phyloP scores from a whole-genome alignment of 2,797 vertebrate genomes.

The Fringilla coelebs region DNA sequence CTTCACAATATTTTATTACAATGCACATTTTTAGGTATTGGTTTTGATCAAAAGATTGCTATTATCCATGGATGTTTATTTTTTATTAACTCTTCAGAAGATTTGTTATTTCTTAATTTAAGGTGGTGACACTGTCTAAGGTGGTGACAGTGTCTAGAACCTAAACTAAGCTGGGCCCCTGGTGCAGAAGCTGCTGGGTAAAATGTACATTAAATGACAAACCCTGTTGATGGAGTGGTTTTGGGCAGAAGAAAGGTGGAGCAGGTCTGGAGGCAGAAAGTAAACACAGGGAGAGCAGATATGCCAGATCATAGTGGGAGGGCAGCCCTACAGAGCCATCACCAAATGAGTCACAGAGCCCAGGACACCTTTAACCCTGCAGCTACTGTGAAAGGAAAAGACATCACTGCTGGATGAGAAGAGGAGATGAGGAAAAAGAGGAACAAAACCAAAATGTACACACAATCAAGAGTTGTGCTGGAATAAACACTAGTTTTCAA shows the following conservation, averaged over 20 bases:
- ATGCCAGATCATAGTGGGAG: not conserved
- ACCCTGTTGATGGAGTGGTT: not conserved
- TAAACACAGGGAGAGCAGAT: not conserved
- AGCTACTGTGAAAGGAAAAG: not conserved
- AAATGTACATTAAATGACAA: not conserved
- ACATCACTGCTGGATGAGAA: not conserved
- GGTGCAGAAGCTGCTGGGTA: not conserved
- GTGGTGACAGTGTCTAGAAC: not conserved
- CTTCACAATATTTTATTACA: not conserved
- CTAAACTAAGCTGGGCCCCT: not conserved
- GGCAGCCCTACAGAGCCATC: not conserved
- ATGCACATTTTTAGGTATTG: not conserved
- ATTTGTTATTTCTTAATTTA: not conserved
- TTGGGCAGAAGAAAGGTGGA: not conserved
- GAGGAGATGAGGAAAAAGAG: not conserved
- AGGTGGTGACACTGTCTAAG: fast-evolving
- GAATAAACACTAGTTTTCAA: not conserved
- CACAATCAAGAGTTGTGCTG: not conserved
- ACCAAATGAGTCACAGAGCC: not conserved
- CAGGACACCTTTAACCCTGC: not conserved
- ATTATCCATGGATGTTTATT: not conserved
- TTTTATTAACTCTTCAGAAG: not conserved
- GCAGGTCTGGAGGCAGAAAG: not conserved
- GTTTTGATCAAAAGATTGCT: not conserved
- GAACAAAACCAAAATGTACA: not conserved